Evolutionary conservation across 2,113 vertebrate species (phyloP).

Genomic region (Indicator indicator): DNA sequence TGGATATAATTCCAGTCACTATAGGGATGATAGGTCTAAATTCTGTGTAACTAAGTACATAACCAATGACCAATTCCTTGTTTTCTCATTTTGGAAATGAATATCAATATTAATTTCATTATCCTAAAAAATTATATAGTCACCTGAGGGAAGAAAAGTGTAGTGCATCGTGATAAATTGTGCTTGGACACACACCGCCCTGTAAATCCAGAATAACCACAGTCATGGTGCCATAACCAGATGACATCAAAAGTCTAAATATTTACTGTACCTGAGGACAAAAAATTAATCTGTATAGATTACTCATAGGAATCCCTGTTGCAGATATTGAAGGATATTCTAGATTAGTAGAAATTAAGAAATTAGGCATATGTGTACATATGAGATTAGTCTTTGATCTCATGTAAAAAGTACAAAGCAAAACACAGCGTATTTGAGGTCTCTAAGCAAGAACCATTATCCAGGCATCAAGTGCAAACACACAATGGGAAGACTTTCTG

Average conservation of each 20-base stretch:
- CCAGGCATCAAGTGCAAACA: not conserved
- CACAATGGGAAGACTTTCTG: not conserved
- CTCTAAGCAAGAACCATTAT: not conserved
- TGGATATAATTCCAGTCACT: not conserved
- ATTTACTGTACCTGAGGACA: constrained; percentile 7
- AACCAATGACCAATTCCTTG: not conserved
- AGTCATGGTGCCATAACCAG: not conserved
- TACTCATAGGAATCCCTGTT: constrained; percentile 9
- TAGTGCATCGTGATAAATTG: not conserved
- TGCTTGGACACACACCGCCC: not conserved
- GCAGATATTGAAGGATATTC: not conserved
- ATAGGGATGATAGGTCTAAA: not conserved
- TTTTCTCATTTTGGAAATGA: not conserved
- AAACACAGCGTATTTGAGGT: not conserved
- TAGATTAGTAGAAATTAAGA: constrained; percentile 41
- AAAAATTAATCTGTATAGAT: not conserved
- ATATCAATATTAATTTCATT: not conserved
- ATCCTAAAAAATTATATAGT: not conserved
- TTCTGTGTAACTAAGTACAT: not conserved
- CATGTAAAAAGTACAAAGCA: not conserved
- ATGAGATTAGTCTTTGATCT: not conserved
- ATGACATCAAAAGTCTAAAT: constrained; percentile 29
- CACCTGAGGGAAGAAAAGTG: not conserved
- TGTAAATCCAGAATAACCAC: not conserved
- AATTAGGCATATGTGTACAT: constrained; percentile 31